Conservation (phyloP, 92 coral and sea anemone species). For the Zoanthus gigantus region DNA sequence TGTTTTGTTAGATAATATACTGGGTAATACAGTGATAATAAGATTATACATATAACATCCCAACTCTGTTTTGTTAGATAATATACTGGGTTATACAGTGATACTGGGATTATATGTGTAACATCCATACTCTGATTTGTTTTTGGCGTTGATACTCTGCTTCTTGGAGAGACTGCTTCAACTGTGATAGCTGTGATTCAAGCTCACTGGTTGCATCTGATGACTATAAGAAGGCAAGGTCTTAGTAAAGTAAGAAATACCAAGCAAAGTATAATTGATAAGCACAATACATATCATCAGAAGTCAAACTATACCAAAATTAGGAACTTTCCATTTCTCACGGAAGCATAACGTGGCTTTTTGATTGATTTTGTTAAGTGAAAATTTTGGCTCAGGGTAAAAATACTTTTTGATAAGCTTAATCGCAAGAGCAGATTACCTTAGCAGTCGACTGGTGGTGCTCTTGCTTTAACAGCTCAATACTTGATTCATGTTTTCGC, state of each 20-base stretch:
- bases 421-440: conserved; percentile 44
- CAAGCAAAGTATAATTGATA: neutral
- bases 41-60: neutral
- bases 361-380: neutral
- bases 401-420: too few relatives aligned
- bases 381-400: neutral
- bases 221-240: conserved; percentile 59
- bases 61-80: conserved; percentile 74
- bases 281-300: neutral
- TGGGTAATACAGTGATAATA: too few relatives aligned
- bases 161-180: conserved; percentile 85
- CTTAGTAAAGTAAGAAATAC: neutral
- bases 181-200: conserved; percentile 78
- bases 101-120: neutral
- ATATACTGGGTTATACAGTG: too few relatives aligned
- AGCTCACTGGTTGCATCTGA: conserved; percentile 80
- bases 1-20: conserved; percentile 53
- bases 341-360: neutral
- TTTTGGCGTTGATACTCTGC: conserved; percentile 89
- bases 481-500: conserved; percentile 79
- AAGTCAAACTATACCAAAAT: too few relatives aligned
- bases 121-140: conserved; percentile 74
- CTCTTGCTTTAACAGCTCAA: conserved; percentile 81
- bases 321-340: too few relatives aligned
- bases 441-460: conserved; percentile 76